These are phyloP conservation scores for Oscheius onirici DNA, from an alignment of 2,888 invertebrate genomes.

Conservation along the genomic window DNA sequence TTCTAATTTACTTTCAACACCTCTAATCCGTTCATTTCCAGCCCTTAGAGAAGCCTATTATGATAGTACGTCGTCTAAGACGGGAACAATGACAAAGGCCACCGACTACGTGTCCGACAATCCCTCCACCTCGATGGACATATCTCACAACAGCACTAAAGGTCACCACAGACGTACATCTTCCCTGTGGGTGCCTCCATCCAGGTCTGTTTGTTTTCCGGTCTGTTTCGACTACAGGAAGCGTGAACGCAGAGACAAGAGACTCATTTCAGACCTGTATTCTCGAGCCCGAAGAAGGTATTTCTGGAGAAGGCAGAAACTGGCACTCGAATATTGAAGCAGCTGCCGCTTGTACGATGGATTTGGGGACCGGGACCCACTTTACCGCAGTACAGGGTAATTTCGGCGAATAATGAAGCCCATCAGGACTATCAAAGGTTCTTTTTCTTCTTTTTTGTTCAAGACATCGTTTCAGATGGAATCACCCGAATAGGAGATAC, in stretches of 20 bases:
- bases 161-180: constrained; percentile 60
- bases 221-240: not conserved
- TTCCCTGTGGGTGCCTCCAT: constrained; percentile 57
- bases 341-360: constrained; percentile 46
- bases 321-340: constrained; percentile 52
- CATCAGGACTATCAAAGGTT: constrained; percentile 25
- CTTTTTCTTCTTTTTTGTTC: not conserved
- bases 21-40: not conserved
- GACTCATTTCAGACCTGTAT: constrained; percentile 49
- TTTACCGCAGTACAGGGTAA: constrained; percentile 40
- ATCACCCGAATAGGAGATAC: constrained; percentile 73
- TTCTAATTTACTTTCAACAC: not conserved
- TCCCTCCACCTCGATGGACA: constrained; percentile 12
- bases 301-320: constrained; percentile 57
- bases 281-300: constrained; percentile 52
- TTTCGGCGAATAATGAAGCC: constrained; percentile 49
- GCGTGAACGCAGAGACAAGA: not conserved
- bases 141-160: constrained; percentile 26
- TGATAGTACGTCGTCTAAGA: constrained; percentile 1
- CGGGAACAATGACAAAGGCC: constrained; percentile 5
- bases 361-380: constrained; percentile 43
- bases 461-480: constrained; percentile 37
- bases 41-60: not conserved
- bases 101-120: constrained; percentile 17
- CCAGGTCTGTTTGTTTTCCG: constrained; percentile 20